These are phyloP conservation scores for Epizoanthus fatuus DNA, from an alignment of 92 coral and sea anemone species.

Conservation along the genomic window DNA sequence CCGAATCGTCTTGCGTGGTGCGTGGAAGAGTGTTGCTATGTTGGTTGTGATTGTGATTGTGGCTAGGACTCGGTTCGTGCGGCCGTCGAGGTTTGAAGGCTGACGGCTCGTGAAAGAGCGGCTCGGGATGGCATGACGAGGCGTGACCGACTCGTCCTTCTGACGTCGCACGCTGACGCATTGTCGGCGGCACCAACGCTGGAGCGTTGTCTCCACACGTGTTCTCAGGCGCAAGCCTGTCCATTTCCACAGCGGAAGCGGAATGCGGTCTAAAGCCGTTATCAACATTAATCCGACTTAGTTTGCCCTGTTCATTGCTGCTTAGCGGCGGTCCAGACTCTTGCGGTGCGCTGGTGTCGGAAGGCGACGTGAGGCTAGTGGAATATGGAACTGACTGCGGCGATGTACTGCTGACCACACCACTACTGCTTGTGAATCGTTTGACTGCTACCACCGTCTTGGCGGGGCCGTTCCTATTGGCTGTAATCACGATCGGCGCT, in stretches of 20 bases:
- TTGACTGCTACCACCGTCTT: slow-evolving; percentile 75
- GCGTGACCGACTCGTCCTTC: slow-evolving; percentile 56
- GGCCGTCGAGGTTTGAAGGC: slow-evolving; percentile 47
- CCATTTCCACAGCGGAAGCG: slow-evolving; percentile 44
- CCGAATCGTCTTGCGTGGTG: slow-evolving; percentile 69
- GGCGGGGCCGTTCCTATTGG: slow-evolving; percentile 78
- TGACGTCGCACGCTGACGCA: slow-evolving; percentile 66
- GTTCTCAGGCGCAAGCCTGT: slow-evolving; percentile 28
- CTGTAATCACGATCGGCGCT: slow-evolving; percentile 80
- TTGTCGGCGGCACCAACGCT: slow-evolving; percentile 36
- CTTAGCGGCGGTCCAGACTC: slow-evolving; percentile 46
- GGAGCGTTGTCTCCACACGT: slow-evolving; percentile 29
- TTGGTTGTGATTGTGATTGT: slow-evolving; percentile 84
- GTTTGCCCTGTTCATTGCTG: not conserved
- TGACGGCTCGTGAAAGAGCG: slow-evolving; percentile 42
- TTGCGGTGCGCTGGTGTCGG: slow-evolving; percentile 40
- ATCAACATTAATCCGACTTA: not conserved
- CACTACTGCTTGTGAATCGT: slow-evolving; percentile 44
- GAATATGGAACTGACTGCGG: slow-evolving; percentile 10
- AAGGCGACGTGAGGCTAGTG: slow-evolving; percentile 14
- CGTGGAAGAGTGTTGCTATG: slow-evolving; percentile 52
- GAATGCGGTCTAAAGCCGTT: slow-evolving; percentile 20
- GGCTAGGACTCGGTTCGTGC: slow-evolving; percentile 38
- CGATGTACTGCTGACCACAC: slow-evolving; percentile 12
- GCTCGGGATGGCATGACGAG: slow-evolving; percentile 20